A percentile compares a stretch with the other conserved stretches of the same genome.
Conservation (phyloP, 2,113 vertebrate species). For the Anoplopoma fimbria region DNA sequence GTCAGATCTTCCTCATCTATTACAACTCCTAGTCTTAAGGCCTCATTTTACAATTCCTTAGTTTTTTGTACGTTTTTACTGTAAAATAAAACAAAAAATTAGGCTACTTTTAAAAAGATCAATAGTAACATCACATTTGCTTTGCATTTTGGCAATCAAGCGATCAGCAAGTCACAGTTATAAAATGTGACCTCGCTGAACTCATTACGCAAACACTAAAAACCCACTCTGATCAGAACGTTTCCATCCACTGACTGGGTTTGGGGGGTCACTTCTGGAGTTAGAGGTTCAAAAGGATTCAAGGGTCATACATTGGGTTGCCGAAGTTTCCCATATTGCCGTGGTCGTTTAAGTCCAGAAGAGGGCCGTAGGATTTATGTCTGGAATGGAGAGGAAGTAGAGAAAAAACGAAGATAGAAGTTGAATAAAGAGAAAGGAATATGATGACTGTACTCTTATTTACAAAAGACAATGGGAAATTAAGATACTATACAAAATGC, state of each 20-base stretch:
- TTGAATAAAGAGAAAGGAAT: neutral
- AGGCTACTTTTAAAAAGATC: neutral
- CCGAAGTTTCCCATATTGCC: constrained; percentile 82
- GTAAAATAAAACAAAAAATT: neutral
- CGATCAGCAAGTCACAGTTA: neutral
- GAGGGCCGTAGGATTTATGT: constrained; percentile 87
- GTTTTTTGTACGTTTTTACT: too few species aligned
- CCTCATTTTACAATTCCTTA: too few species aligned
- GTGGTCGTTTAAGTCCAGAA: constrained; percentile 85
- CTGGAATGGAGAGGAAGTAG: constrained; percentile 69
- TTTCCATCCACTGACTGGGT: neutral
- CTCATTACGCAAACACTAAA: neutral
- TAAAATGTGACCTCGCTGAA: neutral
- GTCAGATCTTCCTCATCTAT: neutral
- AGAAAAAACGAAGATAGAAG: neutral
- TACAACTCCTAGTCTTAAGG: too few species aligned
- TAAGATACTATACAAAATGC: neutral
- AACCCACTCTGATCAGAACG: neutral
- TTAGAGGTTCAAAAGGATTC: constrained; percentile 40
- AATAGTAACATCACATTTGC: neutral
- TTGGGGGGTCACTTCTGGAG: neutral
- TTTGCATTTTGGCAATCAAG: neutral
- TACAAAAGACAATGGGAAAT: neutral
- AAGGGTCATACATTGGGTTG: constrained; percentile 92
- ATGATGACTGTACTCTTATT: neutral